phyloP scores from a whole-genome alignment of 2,113 vertebrate species.

The Grus americana region DNA sequence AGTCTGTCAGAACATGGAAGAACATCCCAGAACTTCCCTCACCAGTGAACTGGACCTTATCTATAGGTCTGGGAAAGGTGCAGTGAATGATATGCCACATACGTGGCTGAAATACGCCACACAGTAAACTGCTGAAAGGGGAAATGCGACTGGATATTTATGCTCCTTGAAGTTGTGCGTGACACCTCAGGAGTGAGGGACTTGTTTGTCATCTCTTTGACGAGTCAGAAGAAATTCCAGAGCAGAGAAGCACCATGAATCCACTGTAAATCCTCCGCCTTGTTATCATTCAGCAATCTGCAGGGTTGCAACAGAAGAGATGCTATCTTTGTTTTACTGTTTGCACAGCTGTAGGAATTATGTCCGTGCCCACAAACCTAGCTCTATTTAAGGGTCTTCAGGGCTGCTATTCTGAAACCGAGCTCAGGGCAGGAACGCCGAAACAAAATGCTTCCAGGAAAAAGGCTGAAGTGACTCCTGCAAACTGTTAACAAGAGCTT shows the following conservation, averaged over 20 bases:
- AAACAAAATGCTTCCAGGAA: not conserved
- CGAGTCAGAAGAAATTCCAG: conserved; percentile 37
- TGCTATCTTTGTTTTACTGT: conserved; percentile 31
- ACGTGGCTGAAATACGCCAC: not conserved
- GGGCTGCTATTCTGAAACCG: not conserved
- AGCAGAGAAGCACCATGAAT: conserved; percentile 41
- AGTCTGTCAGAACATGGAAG: not conserved
- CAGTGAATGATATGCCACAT: not conserved
- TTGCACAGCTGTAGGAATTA: conserved; percentile 32
- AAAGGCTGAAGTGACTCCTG: not conserved
- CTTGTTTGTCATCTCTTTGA: conserved; percentile 69
- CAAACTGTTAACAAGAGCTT: not conserved
- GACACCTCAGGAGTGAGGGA: conserved; percentile 21
- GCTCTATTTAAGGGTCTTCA: conserved; percentile 42
- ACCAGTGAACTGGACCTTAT: not conserved
- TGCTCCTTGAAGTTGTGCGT: not conserved
- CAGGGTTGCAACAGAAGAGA: not conserved
- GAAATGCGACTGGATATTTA: conserved; percentile 40
- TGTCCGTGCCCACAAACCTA: not conserved
- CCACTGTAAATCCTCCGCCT: conserved; percentile 57
- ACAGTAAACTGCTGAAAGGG: not conserved
- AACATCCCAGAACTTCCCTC: not conserved
- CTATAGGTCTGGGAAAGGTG: not conserved
- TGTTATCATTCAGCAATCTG: conserved; percentile 58
- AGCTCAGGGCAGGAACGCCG: not conserved